These are phyloP conservation scores for Poecilia wingei DNA, from an alignment of 2,797 vertebrate species.

Conservation along the genomic window DNA sequence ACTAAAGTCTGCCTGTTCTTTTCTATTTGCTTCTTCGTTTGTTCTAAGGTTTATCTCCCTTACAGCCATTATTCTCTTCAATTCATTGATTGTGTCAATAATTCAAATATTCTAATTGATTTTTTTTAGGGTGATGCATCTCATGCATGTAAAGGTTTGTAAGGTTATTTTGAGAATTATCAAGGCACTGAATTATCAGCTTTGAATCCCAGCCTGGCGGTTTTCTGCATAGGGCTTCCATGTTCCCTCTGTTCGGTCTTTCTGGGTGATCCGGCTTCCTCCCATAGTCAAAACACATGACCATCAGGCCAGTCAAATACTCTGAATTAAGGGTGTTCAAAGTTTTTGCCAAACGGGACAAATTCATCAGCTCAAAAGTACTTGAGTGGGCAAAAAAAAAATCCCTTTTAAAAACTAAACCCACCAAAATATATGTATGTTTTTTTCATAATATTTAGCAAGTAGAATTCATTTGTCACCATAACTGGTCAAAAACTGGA, in stretches of 20 bases:
- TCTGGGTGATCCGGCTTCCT: not conserved
- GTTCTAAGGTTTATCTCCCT: not conserved
- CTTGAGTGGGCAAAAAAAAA: too few species aligned
- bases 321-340: not conserved
- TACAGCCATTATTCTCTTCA: not conserved
- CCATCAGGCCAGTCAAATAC: not conserved
- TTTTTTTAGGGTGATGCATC: not conserved
- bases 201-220: too few species aligned
- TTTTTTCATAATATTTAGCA: not conserved
- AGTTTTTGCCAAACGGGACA: too few species aligned
- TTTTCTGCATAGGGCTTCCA: not conserved
- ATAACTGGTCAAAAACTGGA: not conserved
- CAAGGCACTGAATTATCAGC: not conserved
- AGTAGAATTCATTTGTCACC: not conserved
- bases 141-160: not conserved
- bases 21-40: not conserved
- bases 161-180: not conserved
- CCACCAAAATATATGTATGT: too few species aligned
- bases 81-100: not conserved
- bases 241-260: not conserved
- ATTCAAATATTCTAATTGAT: not conserved
- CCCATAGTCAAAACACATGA: not conserved
- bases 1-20: not conserved
- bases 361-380: too few species aligned
- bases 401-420: too few species aligned